Evolutionary conservation across 1,140 invertebrate genomes (phyloP).

Genomic region (Bombus vancouverensis): DNA sequence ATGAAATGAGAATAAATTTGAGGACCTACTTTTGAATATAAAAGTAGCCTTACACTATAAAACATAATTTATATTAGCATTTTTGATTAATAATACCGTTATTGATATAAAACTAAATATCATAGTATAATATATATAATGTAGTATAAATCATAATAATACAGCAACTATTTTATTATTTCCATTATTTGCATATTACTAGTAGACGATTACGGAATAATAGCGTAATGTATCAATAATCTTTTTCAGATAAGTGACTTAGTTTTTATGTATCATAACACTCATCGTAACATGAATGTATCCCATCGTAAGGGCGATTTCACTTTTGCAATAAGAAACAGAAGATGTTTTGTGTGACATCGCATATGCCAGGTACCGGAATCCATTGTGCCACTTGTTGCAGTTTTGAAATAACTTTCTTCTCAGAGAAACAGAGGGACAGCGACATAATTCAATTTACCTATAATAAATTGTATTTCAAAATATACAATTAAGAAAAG

Average conservation of each 20-base stretch:
- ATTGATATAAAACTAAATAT: too few relatives aligned
- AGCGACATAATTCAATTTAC: not conserved
- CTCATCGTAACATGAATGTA: not conserved
- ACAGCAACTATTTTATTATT: not conserved
- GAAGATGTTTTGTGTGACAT: not conserved
- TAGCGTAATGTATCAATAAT: not conserved
- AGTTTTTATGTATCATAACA: not conserved
- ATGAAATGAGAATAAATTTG: too few relatives aligned
- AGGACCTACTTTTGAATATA: too few relatives aligned
- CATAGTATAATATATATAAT: too few relatives aligned
- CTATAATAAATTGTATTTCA: not conserved
- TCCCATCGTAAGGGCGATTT: not conserved
- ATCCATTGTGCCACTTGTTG: not conserved
- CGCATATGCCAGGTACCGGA: not conserved
- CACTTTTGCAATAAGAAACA: not conserved
- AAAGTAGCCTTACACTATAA: too few relatives aligned
- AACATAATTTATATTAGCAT: too few relatives aligned
- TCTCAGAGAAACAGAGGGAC: not conserved
- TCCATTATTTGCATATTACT: not conserved
- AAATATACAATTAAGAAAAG: not conserved
- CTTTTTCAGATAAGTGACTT: too few relatives aligned
- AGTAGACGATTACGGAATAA: too few relatives aligned
- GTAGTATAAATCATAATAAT: too few relatives aligned
- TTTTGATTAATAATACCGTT: too few relatives aligned
- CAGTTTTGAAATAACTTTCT: conserved; percentile 21